These are phyloP conservation scores for Conomelus anceps DNA, from an alignment of 2,888 invertebrate genomes.

Conservation along the genomic window DNA sequence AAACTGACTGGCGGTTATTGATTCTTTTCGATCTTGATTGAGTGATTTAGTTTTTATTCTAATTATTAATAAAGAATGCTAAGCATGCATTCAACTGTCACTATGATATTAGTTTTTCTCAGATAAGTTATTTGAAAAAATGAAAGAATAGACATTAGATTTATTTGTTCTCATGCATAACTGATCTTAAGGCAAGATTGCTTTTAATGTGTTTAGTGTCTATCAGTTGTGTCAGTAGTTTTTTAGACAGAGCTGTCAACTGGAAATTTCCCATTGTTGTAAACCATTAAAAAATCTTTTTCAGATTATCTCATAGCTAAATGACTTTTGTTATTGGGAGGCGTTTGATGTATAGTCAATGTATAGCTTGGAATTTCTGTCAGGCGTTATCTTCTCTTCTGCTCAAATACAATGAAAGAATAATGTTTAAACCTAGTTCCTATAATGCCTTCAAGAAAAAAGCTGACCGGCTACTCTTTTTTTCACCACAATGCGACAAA, in stretches of 20 bases:
- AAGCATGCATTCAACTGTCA: no score
- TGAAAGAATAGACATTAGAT: no score
- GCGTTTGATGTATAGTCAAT: not conserved
- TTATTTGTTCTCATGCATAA: no score
- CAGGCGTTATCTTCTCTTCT: not conserved
- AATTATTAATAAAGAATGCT: no score
- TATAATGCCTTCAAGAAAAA: not conserved
- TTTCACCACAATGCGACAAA: not conserved
- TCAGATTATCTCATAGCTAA: not conserved
- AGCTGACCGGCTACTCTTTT: not conserved
- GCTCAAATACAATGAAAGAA: no score
- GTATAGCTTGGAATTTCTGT: not conserved
- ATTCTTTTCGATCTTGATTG: no score
- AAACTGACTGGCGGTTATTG: no score
- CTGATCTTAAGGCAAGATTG: not conserved
- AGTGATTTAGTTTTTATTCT: no score
- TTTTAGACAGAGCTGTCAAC: not conserved
- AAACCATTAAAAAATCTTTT: not conserved
- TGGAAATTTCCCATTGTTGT: not conserved
- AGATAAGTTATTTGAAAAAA: no score
- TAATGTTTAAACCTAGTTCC: not conserved
- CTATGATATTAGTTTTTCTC: no score
- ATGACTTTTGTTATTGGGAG: not conserved
- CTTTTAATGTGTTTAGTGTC: not conserved
- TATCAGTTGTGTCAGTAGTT: not conserved